Conservation (phyloP, 2,888 invertebrate genomes). For the Alloscopus bannaensis region DNA sequence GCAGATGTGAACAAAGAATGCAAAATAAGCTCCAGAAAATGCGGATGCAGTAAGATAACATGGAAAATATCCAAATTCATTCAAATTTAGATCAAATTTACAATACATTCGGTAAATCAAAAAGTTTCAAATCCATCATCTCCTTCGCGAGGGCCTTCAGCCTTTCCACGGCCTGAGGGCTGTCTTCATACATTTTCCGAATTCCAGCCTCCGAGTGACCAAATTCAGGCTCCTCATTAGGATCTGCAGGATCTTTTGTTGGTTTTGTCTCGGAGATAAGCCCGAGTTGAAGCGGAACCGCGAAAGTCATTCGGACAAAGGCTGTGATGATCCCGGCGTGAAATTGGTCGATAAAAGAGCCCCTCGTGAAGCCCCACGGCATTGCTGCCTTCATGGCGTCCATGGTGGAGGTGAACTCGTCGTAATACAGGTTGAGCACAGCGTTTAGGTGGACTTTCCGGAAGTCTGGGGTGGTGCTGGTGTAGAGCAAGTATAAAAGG, state of each 20-base stretch:
- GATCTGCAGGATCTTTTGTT: constrained; percentile 18
- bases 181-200: constrained; percentile 37
- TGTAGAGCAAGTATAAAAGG: constrained; percentile 54
- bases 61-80: not conserved
- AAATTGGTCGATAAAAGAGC: constrained; percentile 58
- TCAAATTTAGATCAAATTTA: not conserved
- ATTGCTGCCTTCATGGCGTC: constrained; percentile 36
- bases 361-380: constrained; percentile 52
- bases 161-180: constrained; percentile 51
- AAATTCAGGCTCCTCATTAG: not conserved
- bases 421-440: constrained; percentile 43
- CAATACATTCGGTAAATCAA: not conserved
- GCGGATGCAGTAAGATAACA: not conserved
- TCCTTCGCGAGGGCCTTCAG: constrained; percentile 45
- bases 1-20: too few relatives aligned
- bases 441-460: constrained; percentile 44
- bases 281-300: constrained; percentile 64
- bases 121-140: constrained; percentile 40
- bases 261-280: constrained; percentile 35
- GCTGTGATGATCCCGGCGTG: constrained; percentile 28
- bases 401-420: constrained; percentile 37
- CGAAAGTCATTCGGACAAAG: constrained; percentile 65
- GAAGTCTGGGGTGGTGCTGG: constrained; percentile 62
- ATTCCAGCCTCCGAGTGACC: constrained; percentile 17
- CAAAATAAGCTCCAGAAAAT: too few relatives aligned